phyloP scores from a whole-genome alignment of 2,888 invertebrate species.

The Pyrocoelia pectoralis region DNA sequence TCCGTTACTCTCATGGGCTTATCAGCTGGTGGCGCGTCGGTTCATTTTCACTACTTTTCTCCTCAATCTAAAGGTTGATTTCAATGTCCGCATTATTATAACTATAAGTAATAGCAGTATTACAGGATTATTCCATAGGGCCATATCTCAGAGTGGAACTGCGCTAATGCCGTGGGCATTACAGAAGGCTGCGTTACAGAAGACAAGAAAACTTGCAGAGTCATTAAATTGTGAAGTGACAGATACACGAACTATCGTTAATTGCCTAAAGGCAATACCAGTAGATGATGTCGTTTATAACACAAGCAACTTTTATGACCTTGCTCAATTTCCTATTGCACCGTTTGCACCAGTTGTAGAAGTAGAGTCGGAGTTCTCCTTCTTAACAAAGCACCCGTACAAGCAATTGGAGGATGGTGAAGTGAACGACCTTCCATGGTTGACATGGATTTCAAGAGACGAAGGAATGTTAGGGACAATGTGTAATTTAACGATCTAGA shows the following conservation, averaged over 20 bases:
- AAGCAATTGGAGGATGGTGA: constrained; percentile 67
- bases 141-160: constrained; percentile 73
- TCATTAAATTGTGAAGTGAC: constrained; percentile 68
- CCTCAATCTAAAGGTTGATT: constrained; percentile 64
- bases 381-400: constrained; percentile 72
- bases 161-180: constrained; percentile 65
- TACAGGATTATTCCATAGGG: constrained; percentile 60
- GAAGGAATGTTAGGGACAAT: constrained; percentile 65
- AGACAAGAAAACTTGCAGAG: constrained; percentile 66
- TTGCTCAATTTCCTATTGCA: background rate
- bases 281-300: constrained; percentile 62
- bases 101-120: background rate
- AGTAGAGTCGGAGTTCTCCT: constrained; percentile 64
- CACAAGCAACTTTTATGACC: constrained; percentile 61
- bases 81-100: constrained; percentile 72
- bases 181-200: constrained; percentile 63
- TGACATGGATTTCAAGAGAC: constrained; percentile 71
- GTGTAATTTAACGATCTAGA: background rate
- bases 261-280: constrained; percentile 68
- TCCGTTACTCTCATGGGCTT: constrained; percentile 70
- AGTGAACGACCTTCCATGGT: constrained; percentile 72
- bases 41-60: constrained; percentile 74
- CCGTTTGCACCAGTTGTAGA: constrained; percentile 76
- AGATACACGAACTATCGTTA: constrained; percentile 64
- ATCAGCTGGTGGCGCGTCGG: constrained; percentile 75